Conservation (phyloP, 2,797 vertebrate genomes). For the Loris lydekkerianus region DNA sequence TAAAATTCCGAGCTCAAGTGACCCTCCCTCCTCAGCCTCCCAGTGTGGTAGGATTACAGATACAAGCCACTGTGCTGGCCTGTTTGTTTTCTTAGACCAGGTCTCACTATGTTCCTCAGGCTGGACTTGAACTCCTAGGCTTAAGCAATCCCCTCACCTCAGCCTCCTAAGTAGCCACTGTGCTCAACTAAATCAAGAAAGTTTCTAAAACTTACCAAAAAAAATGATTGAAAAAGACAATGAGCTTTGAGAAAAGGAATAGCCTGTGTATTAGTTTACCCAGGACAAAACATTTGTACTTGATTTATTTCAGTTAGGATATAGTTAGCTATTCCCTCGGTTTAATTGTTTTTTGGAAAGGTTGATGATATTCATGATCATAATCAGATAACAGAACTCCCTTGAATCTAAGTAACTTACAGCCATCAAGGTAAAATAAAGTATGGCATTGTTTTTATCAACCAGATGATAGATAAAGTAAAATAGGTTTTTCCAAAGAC, state of each 20-base stretch:
- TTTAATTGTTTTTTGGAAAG: conserved; percentile 63
- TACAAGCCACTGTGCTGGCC: too few relatives aligned
- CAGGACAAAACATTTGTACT: not conserved
- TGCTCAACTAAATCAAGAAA: not conserved
- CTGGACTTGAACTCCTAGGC: not conserved
- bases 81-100: not conserved
- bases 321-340: conserved; percentile 27
- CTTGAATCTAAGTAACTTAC: not conserved
- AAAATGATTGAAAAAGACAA: conserved; percentile 24
- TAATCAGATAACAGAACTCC: not conserved
- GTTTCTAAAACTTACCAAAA: not conserved
- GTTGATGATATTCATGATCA: not conserved
- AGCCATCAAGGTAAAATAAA: conserved; percentile 6
- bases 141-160: not conserved
- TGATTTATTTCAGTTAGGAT: conserved; percentile 47
- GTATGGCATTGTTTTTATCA: not conserved
- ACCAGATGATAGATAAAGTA: not conserved
- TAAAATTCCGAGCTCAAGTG: too few relatives aligned
- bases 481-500: conserved; percentile 11
- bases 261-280: not conserved
- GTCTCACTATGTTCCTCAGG: not conserved
- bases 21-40: too few relatives aligned
- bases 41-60: too few relatives aligned
- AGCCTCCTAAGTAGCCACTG: not conserved
- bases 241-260: not conserved